Evolutionary conservation across 1,140 invertebrate genomes (phyloP).

Genomic region (Leptopilina clavipes): DNA sequence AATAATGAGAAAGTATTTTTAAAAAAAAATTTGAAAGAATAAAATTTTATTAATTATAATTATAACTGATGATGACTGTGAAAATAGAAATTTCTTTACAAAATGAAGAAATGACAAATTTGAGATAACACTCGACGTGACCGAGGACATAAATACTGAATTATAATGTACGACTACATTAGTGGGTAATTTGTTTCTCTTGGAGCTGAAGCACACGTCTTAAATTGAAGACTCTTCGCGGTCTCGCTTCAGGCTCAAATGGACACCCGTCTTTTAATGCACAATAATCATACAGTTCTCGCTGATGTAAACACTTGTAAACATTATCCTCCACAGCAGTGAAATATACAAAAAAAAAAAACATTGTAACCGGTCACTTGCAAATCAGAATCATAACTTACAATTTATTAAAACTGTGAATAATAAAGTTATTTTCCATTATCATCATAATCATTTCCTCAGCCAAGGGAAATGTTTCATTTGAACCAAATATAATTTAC

Average conservation of each 20-base stretch:
- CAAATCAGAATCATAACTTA: background rate
- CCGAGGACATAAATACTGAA: slow-evolving; percentile 8
- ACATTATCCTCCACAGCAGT: background rate
- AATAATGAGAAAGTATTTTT: too few species aligned
- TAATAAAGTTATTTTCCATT: slow-evolving; percentile 2
- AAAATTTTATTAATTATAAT: too few species aligned
- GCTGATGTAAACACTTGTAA: slow-evolving; percentile 29
- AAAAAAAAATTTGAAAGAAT: too few species aligned
- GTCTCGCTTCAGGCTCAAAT: slow-evolving; percentile 13
- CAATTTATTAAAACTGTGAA: background rate
- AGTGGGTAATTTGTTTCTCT: slow-evolving; percentile 28
- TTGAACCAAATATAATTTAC: too few species aligned
- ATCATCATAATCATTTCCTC: too few species aligned
- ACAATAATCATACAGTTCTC: slow-evolving; percentile 17
- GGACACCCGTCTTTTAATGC: slow-evolving; percentile 16
- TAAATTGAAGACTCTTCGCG: slow-evolving; percentile 21
- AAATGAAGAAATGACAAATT: slow-evolving; percentile 13
- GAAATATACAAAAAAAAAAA: too few species aligned
- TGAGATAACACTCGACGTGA: background rate
- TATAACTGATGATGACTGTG: background rate
- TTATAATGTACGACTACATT: slow-evolving; percentile 24
- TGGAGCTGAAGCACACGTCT: slow-evolving; percentile 5
- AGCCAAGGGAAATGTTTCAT: too few species aligned
- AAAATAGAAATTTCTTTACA: background rate
- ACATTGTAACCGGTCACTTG: background rate